Evolutionary conservation across 2,888 invertebrate species (phyloP).

Genomic region (Suillia variegata): DNA sequence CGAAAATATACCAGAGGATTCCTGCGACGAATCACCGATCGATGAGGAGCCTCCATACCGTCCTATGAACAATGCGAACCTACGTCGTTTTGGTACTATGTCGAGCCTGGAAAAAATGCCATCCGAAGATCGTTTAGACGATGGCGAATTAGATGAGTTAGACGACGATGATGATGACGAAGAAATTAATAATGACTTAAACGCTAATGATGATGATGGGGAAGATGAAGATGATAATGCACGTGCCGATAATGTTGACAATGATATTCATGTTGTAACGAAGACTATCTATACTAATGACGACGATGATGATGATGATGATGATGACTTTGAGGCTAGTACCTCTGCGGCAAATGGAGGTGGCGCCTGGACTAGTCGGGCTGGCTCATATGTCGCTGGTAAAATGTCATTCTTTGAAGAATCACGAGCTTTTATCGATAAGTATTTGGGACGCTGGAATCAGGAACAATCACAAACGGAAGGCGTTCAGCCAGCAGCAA

Average conservation of each 20-base stretch:
- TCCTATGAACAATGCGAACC: constrained; percentile 64
- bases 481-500: constrained; percentile 19
- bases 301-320: too few species aligned
- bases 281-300: constrained; percentile 32
- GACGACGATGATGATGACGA: constrained; percentile 57
- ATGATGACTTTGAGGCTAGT: neutral
- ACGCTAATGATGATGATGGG: constrained; percentile 34
- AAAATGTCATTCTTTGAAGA: constrained; percentile 77
- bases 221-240: constrained; percentile 36
- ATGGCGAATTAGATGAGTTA: constrained; percentile 61
- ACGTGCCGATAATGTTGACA: constrained; percentile 33
- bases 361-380: constrained; percentile 74
- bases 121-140: constrained; percentile 61
- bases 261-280: constrained; percentile 39
- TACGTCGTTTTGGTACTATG: constrained; percentile 71
- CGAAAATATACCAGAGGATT: constrained; percentile 66
- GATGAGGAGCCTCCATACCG: constrained; percentile 78
- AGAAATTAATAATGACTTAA: constrained; percentile 33
- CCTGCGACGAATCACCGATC: constrained; percentile 70
- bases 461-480: constrained; percentile 39
- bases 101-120: constrained; percentile 74
- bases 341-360: constrained; percentile 34
- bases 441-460: constrained; percentile 65
- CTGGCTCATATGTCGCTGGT: constrained; percentile 80
- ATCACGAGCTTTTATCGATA: constrained; percentile 62